These are phyloP conservation scores for Styela plicata DNA, from an alignment of 23 tunicate species.

Conservation along the genomic window DNA sequence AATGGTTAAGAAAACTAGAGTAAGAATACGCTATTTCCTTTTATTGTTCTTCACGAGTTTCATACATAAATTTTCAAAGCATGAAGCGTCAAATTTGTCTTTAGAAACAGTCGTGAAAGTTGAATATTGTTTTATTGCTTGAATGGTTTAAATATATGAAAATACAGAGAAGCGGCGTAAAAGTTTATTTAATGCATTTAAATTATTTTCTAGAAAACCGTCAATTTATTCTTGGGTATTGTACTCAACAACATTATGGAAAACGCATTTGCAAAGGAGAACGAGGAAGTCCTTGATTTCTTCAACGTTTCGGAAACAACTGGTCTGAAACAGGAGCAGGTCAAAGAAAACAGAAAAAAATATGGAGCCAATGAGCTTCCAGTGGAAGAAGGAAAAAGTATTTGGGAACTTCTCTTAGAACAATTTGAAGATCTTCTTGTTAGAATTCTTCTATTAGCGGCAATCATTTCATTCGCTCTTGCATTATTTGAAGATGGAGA, in stretches of 20 bases:
- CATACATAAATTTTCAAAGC: too few relatives aligned
- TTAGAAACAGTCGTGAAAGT: too few relatives aligned
- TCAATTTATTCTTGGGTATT: too few relatives aligned
- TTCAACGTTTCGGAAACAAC: conserved; percentile 64
- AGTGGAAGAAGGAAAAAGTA: conserved; percentile 92
- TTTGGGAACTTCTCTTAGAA: conserved; percentile 78
- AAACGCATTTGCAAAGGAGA: conserved; percentile 79
- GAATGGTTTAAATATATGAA: neutral
- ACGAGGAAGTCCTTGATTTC: conserved; percentile 69
- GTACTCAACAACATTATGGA: conserved; percentile 50
- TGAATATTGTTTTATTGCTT: too few relatives aligned
- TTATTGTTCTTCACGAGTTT: too few relatives aligned
- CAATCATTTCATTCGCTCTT: conserved; percentile 85
- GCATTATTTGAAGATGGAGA: conserved; percentile 98
- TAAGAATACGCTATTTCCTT: too few relatives aligned
- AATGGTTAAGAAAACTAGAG: too few relatives aligned
- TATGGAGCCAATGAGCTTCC: conserved; percentile 95
- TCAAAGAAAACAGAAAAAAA: conserved; percentile 58
- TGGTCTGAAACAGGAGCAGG: conserved; percentile 69
- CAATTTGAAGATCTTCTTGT: conserved; percentile 95
- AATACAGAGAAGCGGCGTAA: neutral
- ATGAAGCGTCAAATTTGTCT: too few relatives aligned
- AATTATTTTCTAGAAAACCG: too few relatives aligned
- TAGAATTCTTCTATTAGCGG: conserved; percentile 86
- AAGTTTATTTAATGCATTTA: too few relatives aligned